Conservation (phyloP, 2,888 invertebrate genomes). For the Coelinius sp. region DNA sequence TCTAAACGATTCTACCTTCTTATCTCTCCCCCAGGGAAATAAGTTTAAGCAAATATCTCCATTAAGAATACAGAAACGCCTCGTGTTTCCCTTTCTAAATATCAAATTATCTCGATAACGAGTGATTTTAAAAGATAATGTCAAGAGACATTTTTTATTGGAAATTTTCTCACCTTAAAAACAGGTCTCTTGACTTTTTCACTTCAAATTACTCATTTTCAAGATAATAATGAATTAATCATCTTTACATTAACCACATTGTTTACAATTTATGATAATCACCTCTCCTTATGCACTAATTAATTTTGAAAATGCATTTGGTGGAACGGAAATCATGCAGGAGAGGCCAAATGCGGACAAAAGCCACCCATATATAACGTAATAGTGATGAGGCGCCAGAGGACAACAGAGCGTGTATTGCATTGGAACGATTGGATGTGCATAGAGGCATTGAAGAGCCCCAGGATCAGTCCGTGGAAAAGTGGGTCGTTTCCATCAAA, state of each 20-base stretch:
- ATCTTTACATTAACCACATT: too few relatives aligned
- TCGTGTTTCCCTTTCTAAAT: too few relatives aligned
- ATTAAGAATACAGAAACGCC: neutral
- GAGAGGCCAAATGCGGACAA: slow-evolving; percentile 17
- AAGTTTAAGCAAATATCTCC: neutral
- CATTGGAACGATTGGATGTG: slow-evolving; percentile 13
- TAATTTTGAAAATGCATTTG: slow-evolving; percentile 22
- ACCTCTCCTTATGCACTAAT: too few relatives aligned
- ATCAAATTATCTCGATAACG: too few relatives aligned
- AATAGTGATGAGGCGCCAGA: neutral
- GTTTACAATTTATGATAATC: neutral
- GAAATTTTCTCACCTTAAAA: too few relatives aligned
- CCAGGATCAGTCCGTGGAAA: slow-evolving; percentile 46
- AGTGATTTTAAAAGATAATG: too few relatives aligned
- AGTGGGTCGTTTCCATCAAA: slow-evolving; percentile 56
- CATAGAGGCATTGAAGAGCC: slow-evolving; percentile 1
- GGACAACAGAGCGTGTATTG: slow-evolving; percentile 17
- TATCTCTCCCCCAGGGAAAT: neutral
- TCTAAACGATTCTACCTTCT: neutral
- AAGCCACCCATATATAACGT: slow-evolving; percentile 4
- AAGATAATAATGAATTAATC: too few relatives aligned
- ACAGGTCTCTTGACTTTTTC: too few relatives aligned
- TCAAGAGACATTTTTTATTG: too few relatives aligned
- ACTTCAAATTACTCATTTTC: too few relatives aligned
- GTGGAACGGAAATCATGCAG: slow-evolving; percentile 1